phyloP scores from a whole-genome alignment of 2,113 vertebrate genomes.

The Helogale parvula region DNA sequence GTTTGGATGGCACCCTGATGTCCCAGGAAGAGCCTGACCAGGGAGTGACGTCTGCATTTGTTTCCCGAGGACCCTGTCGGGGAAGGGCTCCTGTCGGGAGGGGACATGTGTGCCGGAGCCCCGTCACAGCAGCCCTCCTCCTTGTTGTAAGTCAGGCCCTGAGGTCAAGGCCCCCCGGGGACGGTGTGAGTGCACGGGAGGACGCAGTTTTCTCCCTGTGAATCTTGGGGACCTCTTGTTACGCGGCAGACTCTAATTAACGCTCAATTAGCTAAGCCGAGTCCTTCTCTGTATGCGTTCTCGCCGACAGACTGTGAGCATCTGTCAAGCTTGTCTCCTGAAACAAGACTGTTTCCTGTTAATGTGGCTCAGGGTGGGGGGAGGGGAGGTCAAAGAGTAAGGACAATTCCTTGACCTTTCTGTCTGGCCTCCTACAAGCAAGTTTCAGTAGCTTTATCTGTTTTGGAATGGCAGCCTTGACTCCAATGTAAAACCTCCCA shows the following conservation, averaged over 20 bases:
- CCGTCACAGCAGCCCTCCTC: rapidly evolving
- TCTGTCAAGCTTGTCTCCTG: slow-evolving; percentile 62
- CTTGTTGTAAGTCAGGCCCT: not conserved
- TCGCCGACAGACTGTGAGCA: not conserved
- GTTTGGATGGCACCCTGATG: not conserved
- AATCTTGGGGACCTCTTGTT: not conserved
- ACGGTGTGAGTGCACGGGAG: not conserved
- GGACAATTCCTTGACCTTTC: not conserved
- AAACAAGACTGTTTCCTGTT: not conserved
- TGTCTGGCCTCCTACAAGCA: not conserved
- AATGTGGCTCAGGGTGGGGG: not conserved
- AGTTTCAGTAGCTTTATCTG: not conserved
- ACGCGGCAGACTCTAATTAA: slow-evolving; percentile 3
- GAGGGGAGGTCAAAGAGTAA: not conserved
- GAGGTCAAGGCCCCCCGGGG: not conserved
- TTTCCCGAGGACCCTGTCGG: not conserved
- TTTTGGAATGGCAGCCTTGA: not conserved
- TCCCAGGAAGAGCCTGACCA: not conserved
- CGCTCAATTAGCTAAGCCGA: not conserved
- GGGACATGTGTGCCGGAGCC: not conserved
- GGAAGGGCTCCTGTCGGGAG: not conserved
- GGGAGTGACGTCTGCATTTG: not conserved
- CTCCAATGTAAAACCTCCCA: not conserved
- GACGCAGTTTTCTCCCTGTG: not conserved
- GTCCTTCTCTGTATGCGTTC: slow-evolving; percentile 37